Conservation (phyloP, 2,888 invertebrate species). For the Pachydiplax longipennis region DNA sequence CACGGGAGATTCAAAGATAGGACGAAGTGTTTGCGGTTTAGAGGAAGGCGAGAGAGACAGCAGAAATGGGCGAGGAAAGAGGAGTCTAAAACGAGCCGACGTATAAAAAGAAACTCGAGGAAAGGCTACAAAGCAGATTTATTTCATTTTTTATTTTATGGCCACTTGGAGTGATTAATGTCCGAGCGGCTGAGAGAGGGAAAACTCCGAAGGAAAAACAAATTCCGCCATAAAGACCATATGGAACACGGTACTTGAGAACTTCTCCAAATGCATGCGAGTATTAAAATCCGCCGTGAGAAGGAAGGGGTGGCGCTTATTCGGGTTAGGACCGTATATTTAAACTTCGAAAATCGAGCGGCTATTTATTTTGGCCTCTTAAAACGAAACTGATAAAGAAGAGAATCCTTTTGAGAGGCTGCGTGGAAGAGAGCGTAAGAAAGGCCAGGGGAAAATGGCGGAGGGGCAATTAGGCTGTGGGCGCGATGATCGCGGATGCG, state of each 20-base stretch:
- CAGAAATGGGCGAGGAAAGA: background rate
- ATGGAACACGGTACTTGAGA: conserved; percentile 39
- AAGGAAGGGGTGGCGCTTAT: background rate
- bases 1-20: background rate
- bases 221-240: conserved; percentile 39
- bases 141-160: conserved; percentile 42
- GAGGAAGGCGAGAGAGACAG: background rate
- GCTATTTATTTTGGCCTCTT: background rate
- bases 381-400: background rate
- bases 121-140: conserved; percentile 37
- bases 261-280: conserved; percentile 11
- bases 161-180: conserved; percentile 40
- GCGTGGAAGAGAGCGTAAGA: background rate
- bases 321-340: background rate
- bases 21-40: background rate
- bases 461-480: background rate
- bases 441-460: background rate
- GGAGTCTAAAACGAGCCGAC: background rate
- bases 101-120: conserved; percentile 4
- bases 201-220: conserved; percentile 18
- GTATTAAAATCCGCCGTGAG: background rate
- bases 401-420: background rate
- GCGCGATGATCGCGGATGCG: too few relatives aligned
- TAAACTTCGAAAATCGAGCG: background rate
- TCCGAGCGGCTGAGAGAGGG: background rate